Evolutionary conservation across 1,140 invertebrate genomes (phyloP).

Genomic region (Lerema accius): DNA sequence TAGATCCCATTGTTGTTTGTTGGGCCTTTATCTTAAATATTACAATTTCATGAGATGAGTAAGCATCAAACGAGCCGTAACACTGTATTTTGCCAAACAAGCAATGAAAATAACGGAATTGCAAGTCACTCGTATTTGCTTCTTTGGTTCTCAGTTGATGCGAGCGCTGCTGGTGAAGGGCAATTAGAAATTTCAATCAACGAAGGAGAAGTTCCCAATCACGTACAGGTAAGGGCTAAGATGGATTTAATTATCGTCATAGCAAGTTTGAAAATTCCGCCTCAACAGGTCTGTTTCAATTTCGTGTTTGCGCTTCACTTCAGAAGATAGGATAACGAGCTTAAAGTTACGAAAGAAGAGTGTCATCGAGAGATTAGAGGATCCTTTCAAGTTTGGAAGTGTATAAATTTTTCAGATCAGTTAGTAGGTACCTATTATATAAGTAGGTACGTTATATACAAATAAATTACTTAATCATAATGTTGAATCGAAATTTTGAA

Average conservation of each 20-base stretch:
- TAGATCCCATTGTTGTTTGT: not conserved
- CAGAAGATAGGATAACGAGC: conserved; percentile 11
- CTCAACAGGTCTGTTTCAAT: conserved; percentile 20
- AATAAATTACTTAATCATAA: too few species aligned
- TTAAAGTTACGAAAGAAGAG: conserved; percentile 9
- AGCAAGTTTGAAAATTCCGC: conserved; percentile 27
- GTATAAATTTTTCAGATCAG: not conserved
- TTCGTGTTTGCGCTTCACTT: conserved; percentile 17
- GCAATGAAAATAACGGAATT: conserved; percentile 2
- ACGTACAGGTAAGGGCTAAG: conserved; percentile 87
- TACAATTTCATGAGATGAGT: not conserved
- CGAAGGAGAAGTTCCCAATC: conserved; percentile 98
- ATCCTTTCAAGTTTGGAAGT: not conserved
- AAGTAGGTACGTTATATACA: too few species aligned
- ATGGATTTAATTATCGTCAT: conserved; percentile 35
- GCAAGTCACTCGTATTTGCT: conserved; percentile 30
- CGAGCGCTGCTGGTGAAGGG: conserved; percentile 97
- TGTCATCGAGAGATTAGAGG: not conserved
- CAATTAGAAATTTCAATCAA: conserved; percentile 99
- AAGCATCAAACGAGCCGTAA: not conserved
- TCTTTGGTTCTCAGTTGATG: conserved; percentile 90
- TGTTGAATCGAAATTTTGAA: too few species aligned
- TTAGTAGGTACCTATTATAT: too few species aligned
- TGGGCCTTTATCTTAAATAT: not conserved
- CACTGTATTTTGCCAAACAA: not conserved